Evolutionary conservation across 2,797 vertebrate species (phyloP), one percentile per base, ranked within the genome.

Genomic region (Uromys caudimaculatus): DNA sequence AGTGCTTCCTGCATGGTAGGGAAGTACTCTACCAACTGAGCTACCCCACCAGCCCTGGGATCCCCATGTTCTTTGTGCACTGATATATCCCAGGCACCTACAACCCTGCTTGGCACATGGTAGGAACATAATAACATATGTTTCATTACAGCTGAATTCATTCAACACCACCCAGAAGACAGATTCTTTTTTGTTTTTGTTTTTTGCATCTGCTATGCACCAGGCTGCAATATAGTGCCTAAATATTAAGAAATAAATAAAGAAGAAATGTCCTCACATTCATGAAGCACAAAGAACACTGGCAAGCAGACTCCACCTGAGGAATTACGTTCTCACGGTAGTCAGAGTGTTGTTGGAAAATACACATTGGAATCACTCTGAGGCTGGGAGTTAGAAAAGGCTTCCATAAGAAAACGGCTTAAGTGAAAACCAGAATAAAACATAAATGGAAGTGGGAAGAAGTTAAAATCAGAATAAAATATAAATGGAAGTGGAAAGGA

Each of bases 391-490:
- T 89, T 75, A 94, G 78, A 75, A 87, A 96, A 75, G 32, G 1
- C 6, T n/a, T 96, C 64, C 79, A 9, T 12, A 89, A 82, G 24
- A 52, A 82, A 76, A 50, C 56, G 21, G 84, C n/a, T 95, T 58
- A 29, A 76, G 44, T 29, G 29, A 47, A 47, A 54, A 24, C 29
- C 9, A 67, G 35, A 96, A 82, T 85, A 92, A 96, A 89, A 89
- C 78, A 35, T 52, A 21, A 86, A 14, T 8, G 4, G 54, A 14
- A 77, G 44, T 77, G n/a, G 56, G 32, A 67, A 94, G 52, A n/a
- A n/a, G n/a, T 29, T 47, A 47, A 47, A 54, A 24, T 27, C 9
- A 67, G 35, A 96, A 82, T 85, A 92, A 96, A 89, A 89, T 82
- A 35, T 52, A 21, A 86, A 14, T 8, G 3, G 54, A 14, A 76